Evolutionary conservation across 1,140 invertebrate genomes (phyloP).

Genomic region (Drosophila ohnishii): DNA sequence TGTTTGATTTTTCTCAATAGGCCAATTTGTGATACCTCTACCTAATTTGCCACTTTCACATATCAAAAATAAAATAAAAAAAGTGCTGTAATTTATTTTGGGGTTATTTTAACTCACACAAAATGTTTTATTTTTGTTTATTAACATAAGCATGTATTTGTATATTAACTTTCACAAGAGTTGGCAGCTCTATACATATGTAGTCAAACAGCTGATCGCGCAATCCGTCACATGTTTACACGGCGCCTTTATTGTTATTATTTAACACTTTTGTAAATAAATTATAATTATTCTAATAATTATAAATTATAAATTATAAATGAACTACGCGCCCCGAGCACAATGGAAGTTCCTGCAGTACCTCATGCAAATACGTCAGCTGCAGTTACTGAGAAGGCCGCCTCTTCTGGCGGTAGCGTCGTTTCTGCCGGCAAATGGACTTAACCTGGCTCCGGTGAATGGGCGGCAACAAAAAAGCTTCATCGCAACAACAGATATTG

Average conservation of each 20-base stretch:
- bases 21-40: not conserved
- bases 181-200: not conserved
- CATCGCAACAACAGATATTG: not conserved
- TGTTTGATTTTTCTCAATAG: not conserved
- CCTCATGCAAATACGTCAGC: slow-evolving; percentile 48
- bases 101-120: not conserved
- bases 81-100: too few species aligned
- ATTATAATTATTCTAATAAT: too few species aligned
- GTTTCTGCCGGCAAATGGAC: not conserved
- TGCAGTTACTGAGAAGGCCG: slow-evolving; percentile 44
- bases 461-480: not conserved
- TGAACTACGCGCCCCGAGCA: slow-evolving; percentile 17
- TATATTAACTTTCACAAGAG: not conserved
- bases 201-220: slow-evolving; percentile 35
- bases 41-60: too few species aligned
- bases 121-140: not conserved
- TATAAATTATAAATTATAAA: too few species aligned
- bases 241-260: slow-evolving; percentile 50
- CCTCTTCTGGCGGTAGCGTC: slow-evolving; percentile 5
- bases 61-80: too few species aligned
- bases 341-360: slow-evolving; percentile 59
- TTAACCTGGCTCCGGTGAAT: not conserved
- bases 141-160: not conserved
- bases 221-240: slow-evolving; percentile 25
- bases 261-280: slow-evolving; percentile 65